Conservation (phyloP, 1,140 invertebrate genomes). For the Dreissena rostriformis region DNA sequence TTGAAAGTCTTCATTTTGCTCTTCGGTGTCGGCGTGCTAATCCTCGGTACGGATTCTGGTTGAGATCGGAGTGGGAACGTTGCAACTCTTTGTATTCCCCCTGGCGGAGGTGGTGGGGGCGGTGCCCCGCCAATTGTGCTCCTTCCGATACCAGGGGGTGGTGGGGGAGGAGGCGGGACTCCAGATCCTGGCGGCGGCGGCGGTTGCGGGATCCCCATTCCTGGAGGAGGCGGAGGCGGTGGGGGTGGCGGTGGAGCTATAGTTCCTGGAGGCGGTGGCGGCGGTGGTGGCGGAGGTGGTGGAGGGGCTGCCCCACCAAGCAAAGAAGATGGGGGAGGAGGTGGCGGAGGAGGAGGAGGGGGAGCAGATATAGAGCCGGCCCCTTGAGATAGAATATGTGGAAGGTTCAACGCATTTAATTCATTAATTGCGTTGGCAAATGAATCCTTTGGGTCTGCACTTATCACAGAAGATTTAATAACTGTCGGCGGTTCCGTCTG, state of each 20-base stretch:
- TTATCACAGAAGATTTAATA: slow-evolving; percentile 22
- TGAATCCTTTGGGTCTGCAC: slow-evolving; percentile 21
- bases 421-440: slow-evolving; percentile 36
- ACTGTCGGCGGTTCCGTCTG: neutral
- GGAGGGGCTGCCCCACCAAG: slow-evolving; percentile 6
- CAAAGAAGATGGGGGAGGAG: neutral
- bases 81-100: slow-evolving; percentile 11
- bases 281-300: slow-evolving; percentile 34
- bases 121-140: neutral
- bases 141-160: slow-evolving; percentile 25
- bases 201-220: neutral
- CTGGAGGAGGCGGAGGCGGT: slow-evolving; percentile 35
- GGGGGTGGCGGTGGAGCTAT: slow-evolving; percentile 28
- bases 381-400: neutral
- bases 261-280: slow-evolving; percentile 18
- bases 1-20: slow-evolving; percentile 79
- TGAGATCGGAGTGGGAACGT: slow-evolving; percentile 50
- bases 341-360: neutral
- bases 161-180: slow-evolving; percentile 17
- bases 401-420: slow-evolving; percentile 24
- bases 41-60: slow-evolving; percentile 38
- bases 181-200: slow-evolving; percentile 20
- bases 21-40: slow-evolving; percentile 70
- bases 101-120: slow-evolving; percentile 15
- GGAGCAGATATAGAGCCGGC: neutral